phyloP scores from a whole-genome alignment of 1,140 invertebrate species.

The Acromyrmex heyeri region DNA sequence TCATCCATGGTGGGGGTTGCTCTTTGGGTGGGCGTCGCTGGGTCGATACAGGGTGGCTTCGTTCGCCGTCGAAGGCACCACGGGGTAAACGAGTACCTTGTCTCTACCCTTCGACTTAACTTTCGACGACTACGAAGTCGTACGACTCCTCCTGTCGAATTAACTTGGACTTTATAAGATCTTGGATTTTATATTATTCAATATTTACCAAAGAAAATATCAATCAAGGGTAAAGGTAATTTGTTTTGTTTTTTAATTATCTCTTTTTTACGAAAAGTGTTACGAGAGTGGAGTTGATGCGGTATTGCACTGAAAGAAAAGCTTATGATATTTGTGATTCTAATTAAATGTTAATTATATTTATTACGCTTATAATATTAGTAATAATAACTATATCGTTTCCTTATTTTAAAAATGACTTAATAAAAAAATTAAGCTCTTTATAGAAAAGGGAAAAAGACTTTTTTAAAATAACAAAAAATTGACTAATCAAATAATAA shows the following conservation, averaged over 20 bases:
- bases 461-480: too few species aligned
- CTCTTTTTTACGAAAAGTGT: neutral
- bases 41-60: slow-evolving; percentile 82
- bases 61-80: slow-evolving; percentile 72
- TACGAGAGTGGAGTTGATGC: neutral
- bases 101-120: slow-evolving; percentile 18
- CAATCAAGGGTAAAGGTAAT: neutral
- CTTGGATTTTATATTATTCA: neutral
- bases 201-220: neutral
- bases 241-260: slow-evolving; percentile 38
- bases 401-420: too few species aligned
- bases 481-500: too few species aligned
- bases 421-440: too few species aligned
- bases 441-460: too few species aligned
- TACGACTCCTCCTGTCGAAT: slow-evolving; percentile 32
- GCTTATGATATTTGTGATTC: too few species aligned
- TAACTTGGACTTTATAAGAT: slow-evolving; percentile 22
- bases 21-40: slow-evolving; percentile 78
- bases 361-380: too few species aligned
- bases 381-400: too few species aligned
- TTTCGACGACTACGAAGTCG: slow-evolving; percentile 16
- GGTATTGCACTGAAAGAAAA: too few species aligned
- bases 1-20: slow-evolving; percentile 74
- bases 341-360: too few species aligned
- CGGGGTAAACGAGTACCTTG: slow-evolving; percentile 64